A percentile compares a stretch with the other conserved stretches of the same genome.
phyloP scores from a whole-genome alignment of 2,888 invertebrate species.

The Leucania comma region DNA sequence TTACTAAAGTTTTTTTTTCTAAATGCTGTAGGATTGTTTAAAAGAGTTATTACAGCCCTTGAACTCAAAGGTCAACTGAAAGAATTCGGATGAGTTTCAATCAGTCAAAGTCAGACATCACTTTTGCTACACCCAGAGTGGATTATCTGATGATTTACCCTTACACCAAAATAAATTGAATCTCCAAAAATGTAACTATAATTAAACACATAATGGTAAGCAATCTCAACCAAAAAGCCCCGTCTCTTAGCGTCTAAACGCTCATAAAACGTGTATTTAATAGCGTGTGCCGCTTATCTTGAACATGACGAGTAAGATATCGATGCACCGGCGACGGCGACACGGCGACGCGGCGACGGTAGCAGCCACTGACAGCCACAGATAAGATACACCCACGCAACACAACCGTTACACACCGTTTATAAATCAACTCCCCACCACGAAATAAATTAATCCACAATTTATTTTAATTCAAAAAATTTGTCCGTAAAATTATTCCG shows the following conservation, averaged over 20 bases:
- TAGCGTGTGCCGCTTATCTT: conserved; percentile 77
- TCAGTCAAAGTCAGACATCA: no score
- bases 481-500: conserved; percentile 52
- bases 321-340: conserved; percentile 64
- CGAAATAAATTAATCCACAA: conserved; percentile 52
- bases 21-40: no score
- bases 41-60: no score
- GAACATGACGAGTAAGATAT: conserved; percentile 77
- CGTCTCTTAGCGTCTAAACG: conserved; percentile 30
- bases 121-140: no score
- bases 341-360: conserved; percentile 68
- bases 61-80: no score
- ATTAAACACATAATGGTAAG: not conserved
- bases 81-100: no score
- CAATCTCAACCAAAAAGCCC: conserved; percentile 5
- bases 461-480: conserved; percentile 61
- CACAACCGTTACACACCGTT: conserved; percentile 61
- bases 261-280: conserved; percentile 72
- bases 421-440: conserved; percentile 61
- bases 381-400: conserved; percentile 79
- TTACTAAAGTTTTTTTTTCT: no score
- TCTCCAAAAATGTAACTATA: no score
- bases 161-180: no score
- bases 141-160: no score
- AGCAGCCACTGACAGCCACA: conserved; percentile 76